Evolutionary conservation across 2,888 invertebrate species (phyloP).

Genomic region (Lasioglossum figueresi): DNA sequence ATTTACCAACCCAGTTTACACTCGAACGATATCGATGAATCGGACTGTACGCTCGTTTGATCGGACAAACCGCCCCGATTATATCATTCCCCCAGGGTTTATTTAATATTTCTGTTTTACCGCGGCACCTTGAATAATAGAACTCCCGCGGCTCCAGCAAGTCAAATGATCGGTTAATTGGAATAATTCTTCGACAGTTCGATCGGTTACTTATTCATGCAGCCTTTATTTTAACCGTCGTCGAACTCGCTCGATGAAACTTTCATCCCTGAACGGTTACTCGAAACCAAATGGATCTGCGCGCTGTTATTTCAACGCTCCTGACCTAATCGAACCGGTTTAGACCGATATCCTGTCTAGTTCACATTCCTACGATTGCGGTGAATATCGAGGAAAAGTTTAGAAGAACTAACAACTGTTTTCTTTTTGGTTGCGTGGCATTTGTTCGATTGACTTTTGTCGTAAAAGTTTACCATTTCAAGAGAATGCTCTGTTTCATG

Average conservation of each 20-base stretch:
- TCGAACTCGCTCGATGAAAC: not conserved
- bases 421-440: not conserved
- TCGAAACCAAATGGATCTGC: not conserved
- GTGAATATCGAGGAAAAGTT: not conserved
- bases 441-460: not conserved
- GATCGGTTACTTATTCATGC: conserved; percentile 36
- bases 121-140: conserved; percentile 1
- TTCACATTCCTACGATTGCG: too few relatives aligned
- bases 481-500: not conserved
- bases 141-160: not conserved
- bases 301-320: not conserved
- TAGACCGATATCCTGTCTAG: not conserved
- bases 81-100: conserved; percentile 16
- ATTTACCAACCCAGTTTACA: not conserved
- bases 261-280: not conserved
- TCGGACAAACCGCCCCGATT: conserved; percentile 7
- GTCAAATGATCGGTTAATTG: conserved; percentile 34
- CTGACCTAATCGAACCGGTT: not conserved
- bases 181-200: not conserved
- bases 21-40: conserved; percentile 8
- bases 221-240: not conserved
- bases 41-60: conserved; percentile 2
- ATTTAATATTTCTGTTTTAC: not conserved
- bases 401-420: not conserved
- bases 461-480: not conserved